Base-by-base conservation (phyloP, 2,888 invertebrate species). In the Malachius bipustulatus region DNA sequence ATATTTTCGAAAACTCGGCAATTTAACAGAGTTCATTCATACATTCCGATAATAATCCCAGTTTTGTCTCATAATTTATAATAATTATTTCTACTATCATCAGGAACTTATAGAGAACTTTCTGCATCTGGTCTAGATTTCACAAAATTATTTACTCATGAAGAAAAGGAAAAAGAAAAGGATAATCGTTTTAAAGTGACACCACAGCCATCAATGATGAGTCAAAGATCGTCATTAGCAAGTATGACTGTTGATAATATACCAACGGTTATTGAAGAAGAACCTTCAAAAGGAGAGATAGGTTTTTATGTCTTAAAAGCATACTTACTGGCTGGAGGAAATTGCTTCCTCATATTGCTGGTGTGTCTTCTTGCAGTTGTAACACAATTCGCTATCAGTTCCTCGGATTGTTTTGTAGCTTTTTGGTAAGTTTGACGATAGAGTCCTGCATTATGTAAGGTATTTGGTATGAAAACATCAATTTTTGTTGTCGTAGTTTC, bases 371-470 rank as follows among this genome's bases (percentile, higher is more conserved):
- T 84, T 30, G 82, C 80, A 45, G 46, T 77, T 12, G 44, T 77
- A 0, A 70, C 84, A 1, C 88, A 89, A 62, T 48, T 73, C 4
- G 63, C 80, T 32, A 82, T 81, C 1, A 87, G 85, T n/a, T 72
- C 74, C 12, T 75, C 82, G 1, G 89, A 89, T 57, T 87, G 77
- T 64, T 88, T 83, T 66, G 74, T 87, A 3, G 75, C 82, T 3
- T 77, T 73, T 52, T 88, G 85, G 85, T 78, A 50, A 65, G 63
- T 52, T 33, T n/a, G n/a, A n/a, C n/a, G n/a, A n/a, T n/a, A n/a
- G n/a, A n/a, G n/a, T n/a, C n/a, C n/a, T n/a, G n/a, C n/a, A n/a
- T n/a, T n/a, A n/a, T n/a, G n/a, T n/a, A n/a, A n/a, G n/a, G n/a
- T n/a, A n/a, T n/a, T n/a, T n/a, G n/a, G n/a, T n/a, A n/a, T n/a